These are phyloP conservation scores for Bradypus variegatus DNA, from an alignment of 2,797 vertebrate genomes.

Conservation along the genomic window DNA sequence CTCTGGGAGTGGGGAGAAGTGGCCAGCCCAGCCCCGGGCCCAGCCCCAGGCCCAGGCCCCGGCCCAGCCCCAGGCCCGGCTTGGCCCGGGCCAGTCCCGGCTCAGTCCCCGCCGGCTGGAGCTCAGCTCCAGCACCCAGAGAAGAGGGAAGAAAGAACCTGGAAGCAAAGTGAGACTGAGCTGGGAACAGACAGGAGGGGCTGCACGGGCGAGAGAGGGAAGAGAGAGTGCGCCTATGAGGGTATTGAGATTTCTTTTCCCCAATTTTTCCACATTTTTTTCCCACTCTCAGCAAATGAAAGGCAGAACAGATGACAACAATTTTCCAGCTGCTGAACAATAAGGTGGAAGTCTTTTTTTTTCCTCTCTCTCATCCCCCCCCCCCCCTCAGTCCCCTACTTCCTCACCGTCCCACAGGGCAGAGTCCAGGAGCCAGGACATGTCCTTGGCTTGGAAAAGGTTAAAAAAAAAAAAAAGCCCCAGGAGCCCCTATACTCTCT, in stretches of 20 bases:
- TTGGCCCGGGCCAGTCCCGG: background rate
- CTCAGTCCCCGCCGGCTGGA: background rate
- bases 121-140: background rate
- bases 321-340: constrained; percentile 70
- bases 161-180: background rate
- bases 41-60: background rate
- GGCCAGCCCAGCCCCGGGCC: background rate
- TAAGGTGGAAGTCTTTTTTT: constrained; percentile 62
- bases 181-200: background rate
- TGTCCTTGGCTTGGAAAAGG: constrained; percentile 35
- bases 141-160: too few relatives aligned
- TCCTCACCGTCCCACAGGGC: background rate
- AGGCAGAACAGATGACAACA: constrained; percentile 64
- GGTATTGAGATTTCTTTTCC: constrained; percentile 59
- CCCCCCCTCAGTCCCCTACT: background rate
- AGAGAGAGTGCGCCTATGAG: constrained; percentile 17
- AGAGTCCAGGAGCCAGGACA: constrained; percentile 38
- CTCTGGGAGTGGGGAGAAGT: background rate
- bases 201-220: background rate
- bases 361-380: background rate
- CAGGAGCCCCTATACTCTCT: background rate
- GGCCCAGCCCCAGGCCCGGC: background rate
- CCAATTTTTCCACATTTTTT: constrained; percentile 65
- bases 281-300: constrained; percentile 63
- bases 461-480: background rate